Percentiles rank a stretch among this genome's conserved stretches.
Conservation (phyloP, 2,888 invertebrate genomes). For the Bhutanitis thaidina region DNA sequence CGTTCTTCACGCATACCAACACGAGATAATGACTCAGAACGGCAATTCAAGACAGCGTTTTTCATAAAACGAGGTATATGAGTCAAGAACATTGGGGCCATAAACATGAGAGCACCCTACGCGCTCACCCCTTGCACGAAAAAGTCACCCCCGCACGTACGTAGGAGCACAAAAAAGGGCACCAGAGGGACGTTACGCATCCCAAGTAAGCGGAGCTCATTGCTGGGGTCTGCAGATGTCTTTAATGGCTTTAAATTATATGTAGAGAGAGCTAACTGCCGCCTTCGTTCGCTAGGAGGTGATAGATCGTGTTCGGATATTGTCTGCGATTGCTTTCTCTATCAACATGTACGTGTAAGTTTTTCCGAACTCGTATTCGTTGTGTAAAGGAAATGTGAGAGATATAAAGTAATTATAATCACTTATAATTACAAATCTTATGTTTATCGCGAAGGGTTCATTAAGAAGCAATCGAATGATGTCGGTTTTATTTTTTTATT, state of each 20-base stretch:
- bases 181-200: constrained; percentile 73
- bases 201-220: constrained; percentile 74
- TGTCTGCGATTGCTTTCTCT: constrained; percentile 22
- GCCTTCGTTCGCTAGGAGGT: constrained; percentile 48
- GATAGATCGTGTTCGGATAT: constrained; percentile 55
- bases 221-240: constrained; percentile 76
- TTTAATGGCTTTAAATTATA: constrained; percentile 80
- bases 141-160: constrained; percentile 77
- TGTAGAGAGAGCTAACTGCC: constrained; percentile 74
- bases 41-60: constrained; percentile 63
- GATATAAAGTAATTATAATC: no score
- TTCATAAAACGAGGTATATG: constrained; percentile 74
- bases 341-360: no score
- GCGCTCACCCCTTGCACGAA: constrained; percentile 75
- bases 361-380: not conserved
- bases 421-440: no score
- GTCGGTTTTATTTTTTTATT: no score
- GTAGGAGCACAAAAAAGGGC: constrained; percentile 75
- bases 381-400: no score
- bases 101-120: constrained; percentile 70
- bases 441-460: no score
- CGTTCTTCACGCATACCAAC: constrained; percentile 42
- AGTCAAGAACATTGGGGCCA: constrained; percentile 73
- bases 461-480: no score
- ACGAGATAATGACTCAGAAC: constrained; percentile 64